Conservation (phyloP, 2,797 vertebrate genomes). For the Lagocephalus sceleratus region DNA sequence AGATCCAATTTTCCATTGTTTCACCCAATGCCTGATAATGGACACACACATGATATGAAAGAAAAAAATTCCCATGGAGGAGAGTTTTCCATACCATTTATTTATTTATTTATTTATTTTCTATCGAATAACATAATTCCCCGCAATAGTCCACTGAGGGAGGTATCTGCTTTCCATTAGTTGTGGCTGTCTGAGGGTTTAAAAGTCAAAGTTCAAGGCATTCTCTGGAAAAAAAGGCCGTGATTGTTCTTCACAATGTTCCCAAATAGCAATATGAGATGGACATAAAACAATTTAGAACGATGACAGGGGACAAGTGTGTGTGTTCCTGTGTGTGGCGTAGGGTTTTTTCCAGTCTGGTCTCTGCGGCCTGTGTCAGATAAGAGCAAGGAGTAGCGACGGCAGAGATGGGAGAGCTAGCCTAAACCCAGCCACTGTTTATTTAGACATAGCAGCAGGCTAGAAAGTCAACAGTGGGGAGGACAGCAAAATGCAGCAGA, state of each 20-base stretch:
- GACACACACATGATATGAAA: conserved; percentile 35
- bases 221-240: conserved; percentile 9
- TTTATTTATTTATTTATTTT: conserved; percentile 21
- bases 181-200: conserved; percentile 35
- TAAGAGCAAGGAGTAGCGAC: conserved; percentile 54
- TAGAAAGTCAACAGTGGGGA: conserved; percentile 63
- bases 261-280: conserved; percentile 21
- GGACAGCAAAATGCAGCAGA: conserved; percentile 47
- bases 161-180: conserved; percentile 51
- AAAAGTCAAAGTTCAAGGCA: conserved; percentile 51
- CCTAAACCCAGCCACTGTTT: conserved; percentile 61
- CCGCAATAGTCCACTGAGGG: conserved; percentile 30
- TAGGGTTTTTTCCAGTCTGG: conserved; percentile 25
- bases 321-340: conserved; percentile 14
- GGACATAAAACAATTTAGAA: conserved; percentile 12
- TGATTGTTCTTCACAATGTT: conserved; percentile 18
- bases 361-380: conserved; percentile 53
- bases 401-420: conserved; percentile 49
- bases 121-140: conserved; percentile 48
- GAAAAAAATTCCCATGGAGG: conserved; percentile 35
- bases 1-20: conserved; percentile 44
- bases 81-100: conserved; percentile 46
- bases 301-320: conserved; percentile 1
- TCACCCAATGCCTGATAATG: conserved; percentile 52
- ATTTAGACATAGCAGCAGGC: conserved; percentile 64